A percentile compares a stretch with the other conserved stretches of the same genome.
Evolutionary conservation across 2,888 invertebrate genomes (phyloP).

Genomic region (Trichogramma evanescens): DNA sequence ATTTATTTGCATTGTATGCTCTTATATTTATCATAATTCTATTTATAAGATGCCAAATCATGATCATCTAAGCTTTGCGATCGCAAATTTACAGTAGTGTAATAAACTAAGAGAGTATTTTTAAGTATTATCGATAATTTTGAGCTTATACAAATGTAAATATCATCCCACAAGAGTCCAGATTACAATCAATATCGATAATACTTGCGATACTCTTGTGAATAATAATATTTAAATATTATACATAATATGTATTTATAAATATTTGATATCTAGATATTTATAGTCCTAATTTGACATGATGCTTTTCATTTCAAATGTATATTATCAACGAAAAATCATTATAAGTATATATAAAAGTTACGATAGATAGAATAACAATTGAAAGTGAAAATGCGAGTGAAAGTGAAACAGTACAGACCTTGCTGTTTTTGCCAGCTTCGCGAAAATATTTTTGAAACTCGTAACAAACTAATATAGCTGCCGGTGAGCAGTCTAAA

Average conservation of each 20-base stretch:
- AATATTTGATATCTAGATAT: conserved; percentile 1
- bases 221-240: not conserved
- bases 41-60: not conserved
- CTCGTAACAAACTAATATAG: too few relatives aligned
- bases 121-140: too few relatives aligned
- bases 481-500: too few relatives aligned
- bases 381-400: conserved; percentile 35
- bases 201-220: too few relatives aligned
- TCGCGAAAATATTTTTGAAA: conserved; percentile 21
- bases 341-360: not conserved
- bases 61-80: conserved; percentile 11
- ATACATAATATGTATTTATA: conserved; percentile 8
- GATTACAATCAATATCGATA: too few relatives aligned
- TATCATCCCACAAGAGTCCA: too few relatives aligned
- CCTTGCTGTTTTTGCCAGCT: conserved; percentile 38
- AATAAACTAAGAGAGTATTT: too few relatives aligned
- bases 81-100: conserved; percentile 5
- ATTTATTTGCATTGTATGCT: conserved; percentile 11
- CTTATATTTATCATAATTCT: conserved; percentile 4
- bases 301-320: conserved; percentile 24
- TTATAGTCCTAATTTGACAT: conserved; percentile 30
- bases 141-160: too few relatives aligned
- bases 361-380: conserved; percentile 23
- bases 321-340: too few relatives aligned
- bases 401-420: conserved; percentile 42